Conservation (phyloP, 2,888 invertebrate genomes). For the Himalopsyche tibetana region DNA sequence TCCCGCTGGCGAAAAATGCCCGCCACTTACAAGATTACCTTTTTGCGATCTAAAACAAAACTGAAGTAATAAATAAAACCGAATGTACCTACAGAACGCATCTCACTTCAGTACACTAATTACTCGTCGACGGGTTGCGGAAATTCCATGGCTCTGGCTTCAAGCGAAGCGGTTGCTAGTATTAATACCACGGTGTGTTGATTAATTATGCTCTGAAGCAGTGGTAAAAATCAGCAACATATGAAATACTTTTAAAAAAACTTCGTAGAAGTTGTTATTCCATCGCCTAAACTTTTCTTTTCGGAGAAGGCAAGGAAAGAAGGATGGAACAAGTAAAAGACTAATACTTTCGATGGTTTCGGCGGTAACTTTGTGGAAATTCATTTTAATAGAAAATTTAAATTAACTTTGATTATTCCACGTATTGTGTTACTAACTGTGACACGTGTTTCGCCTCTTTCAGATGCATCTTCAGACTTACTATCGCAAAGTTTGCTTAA, state of each 20-base stretch:
- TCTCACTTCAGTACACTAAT: conserved; percentile 37
- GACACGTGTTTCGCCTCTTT: too few species aligned
- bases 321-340: too few species aligned
- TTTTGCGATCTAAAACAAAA: neutral
- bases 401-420: too few species aligned
- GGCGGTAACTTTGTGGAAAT: too few species aligned
- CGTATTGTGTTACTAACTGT: too few species aligned
- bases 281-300: too few species aligned
- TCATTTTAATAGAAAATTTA: too few species aligned
- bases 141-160: neutral
- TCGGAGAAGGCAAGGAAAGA: too few species aligned
- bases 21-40: neutral
- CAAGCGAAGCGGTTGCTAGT: conserved; percentile 47
- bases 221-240: neutral
- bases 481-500: too few species aligned
- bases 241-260: neutral
- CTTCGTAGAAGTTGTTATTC: too few species aligned
- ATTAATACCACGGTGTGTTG: conserved; percentile 59
- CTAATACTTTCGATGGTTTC: too few species aligned
- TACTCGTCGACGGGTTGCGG: conserved; percentile 2
- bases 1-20: neutral
- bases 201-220: conserved; percentile 42
- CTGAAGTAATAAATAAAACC: conserved; percentile 44
- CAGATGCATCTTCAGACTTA: too few species aligned
- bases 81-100: neutral